A percentile compares a stretch with the other conserved stretches of the same genome.
These are phyloP conservation scores for Molossus molossus DNA, from an alignment of 2,797 vertebrate genomes.

Conservation along the genomic window DNA sequence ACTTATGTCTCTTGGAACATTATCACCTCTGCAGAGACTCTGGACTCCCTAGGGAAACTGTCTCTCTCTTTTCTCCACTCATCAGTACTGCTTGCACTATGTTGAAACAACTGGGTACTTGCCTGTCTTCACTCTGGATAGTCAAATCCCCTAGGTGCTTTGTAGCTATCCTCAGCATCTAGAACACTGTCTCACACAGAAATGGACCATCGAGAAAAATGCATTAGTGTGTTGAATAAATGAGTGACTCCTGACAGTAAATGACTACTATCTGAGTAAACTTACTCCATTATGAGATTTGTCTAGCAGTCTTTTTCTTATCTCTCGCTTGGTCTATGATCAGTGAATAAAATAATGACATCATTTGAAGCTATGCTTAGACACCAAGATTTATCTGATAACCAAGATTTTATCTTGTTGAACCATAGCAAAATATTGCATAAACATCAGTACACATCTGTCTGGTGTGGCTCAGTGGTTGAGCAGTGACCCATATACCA, in stretches of 20 bases:
- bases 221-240: background rate
- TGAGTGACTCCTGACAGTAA: background rate
- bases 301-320: background rate
- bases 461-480: too few relatives aligned
- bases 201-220: background rate
- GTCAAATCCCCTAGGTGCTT: background rate
- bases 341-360: slow-evolving; percentile 33
- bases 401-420: slow-evolving; percentile 26
- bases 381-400: slow-evolving; percentile 38
- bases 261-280: background rate
- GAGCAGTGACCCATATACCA: too few relatives aligned
- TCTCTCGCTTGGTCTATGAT: slow-evolving; percentile 57
- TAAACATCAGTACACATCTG: background rate
- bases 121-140: background rate
- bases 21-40: background rate
- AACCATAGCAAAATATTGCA: slow-evolving; percentile 39
- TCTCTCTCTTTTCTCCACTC: background rate
- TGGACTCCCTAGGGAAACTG: background rate
- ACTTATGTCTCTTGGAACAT: background rate
- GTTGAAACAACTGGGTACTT: background rate
- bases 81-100: background rate
- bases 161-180: background rate
- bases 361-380: slow-evolving; percentile 42
- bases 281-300: background rate
- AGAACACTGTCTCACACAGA: background rate